Evolutionary conservation across 2,797 vertebrate species (phyloP).

Genomic region (Gymnoscopelus microlampas): DNA sequence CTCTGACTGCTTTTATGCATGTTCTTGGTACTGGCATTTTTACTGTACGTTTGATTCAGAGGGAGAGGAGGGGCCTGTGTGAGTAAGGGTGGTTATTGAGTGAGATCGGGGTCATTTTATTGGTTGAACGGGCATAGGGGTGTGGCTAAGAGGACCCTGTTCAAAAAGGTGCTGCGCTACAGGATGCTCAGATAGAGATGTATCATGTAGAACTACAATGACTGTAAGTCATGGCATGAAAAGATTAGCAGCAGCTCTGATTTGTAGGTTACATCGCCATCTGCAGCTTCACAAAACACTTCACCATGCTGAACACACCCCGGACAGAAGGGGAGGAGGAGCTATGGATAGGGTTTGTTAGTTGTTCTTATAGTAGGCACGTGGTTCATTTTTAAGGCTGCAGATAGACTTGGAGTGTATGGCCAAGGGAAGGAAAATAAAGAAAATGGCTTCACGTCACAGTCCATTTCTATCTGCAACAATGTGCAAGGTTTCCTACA

Average conservation of each 20-base stretch:
- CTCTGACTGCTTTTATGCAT: slow-evolving; percentile 45
- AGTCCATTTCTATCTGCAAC: slow-evolving; percentile 70
- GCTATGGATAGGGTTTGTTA: slow-evolving; percentile 47
- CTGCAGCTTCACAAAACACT: slow-evolving; percentile 42
- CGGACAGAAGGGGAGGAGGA: slow-evolving; percentile 37
- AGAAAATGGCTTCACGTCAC: slow-evolving; percentile 40
- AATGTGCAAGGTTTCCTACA: slow-evolving; percentile 66
- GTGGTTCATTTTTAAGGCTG: slow-evolving; percentile 64
- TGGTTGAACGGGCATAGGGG: background rate
- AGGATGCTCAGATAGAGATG: slow-evolving; percentile 46
- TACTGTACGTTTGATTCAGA: slow-evolving; percentile 42
- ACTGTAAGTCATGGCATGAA: slow-evolving; percentile 14
- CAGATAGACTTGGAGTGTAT: slow-evolving; percentile 66
- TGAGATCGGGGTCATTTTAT: slow-evolving; percentile 10
- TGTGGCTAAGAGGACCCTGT: slow-evolving; percentile 2
- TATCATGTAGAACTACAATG: slow-evolving; percentile 44
- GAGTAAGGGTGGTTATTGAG: slow-evolving; percentile 15
- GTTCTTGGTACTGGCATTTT: slow-evolving; percentile 16
- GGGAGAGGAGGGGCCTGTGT: slow-evolving; percentile 45
- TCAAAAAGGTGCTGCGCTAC: slow-evolving; percentile 15
- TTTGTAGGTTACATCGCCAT: slow-evolving; percentile 46
- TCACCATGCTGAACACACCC: slow-evolving; percentile 16
- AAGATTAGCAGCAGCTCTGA: slow-evolving; percentile 20
- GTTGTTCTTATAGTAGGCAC: slow-evolving; percentile 69
- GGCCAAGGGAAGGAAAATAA: slow-evolving; percentile 3